Percentiles rank a stretch among this genome's conserved stretches.
Conservation (phyloP, 2,888 invertebrate species). For the Acholoe squamosa region DNA sequence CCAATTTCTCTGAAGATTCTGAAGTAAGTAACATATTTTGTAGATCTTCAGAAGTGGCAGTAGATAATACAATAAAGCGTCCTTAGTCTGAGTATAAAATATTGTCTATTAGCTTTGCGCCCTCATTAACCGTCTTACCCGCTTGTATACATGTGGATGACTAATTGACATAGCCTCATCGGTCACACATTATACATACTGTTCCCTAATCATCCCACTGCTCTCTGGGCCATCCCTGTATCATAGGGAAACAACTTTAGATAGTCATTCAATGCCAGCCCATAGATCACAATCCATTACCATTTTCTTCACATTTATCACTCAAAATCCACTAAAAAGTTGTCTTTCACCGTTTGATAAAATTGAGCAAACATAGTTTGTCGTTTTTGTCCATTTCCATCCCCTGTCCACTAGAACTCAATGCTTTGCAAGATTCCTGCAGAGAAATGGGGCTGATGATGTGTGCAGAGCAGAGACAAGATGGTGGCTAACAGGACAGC, state of each 20-base stretch:
- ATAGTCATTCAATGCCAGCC: background rate
- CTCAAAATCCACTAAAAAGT: too few species aligned
- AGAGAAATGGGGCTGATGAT: background rate
- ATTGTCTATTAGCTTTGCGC: background rate
- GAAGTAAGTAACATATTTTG: background rate
- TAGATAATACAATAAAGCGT: conserved; percentile 16
- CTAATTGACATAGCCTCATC: background rate
- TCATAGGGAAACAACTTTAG: background rate
- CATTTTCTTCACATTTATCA: too few species aligned
- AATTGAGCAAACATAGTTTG: too few species aligned
- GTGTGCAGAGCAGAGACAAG: background rate
- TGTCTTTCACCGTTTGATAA: too few species aligned
- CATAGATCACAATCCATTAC: too few species aligned
- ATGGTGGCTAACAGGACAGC: background rate
- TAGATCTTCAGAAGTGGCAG: background rate
- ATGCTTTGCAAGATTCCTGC: background rate
- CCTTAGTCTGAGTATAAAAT: conserved; percentile 8
- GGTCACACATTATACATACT: background rate
- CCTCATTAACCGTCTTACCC: background rate
- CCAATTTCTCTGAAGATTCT: too few species aligned
- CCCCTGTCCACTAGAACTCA: too few species aligned
- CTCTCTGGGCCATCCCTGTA: background rate
- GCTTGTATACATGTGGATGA: background rate
- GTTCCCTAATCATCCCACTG: background rate
- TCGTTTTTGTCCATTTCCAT: too few species aligned